Percentiles rank a stretch among this genome's conserved stretches.
phyloP scores from a whole-genome alignment of 2,888 invertebrate species.

The Pristionchus exspectatus region DNA sequence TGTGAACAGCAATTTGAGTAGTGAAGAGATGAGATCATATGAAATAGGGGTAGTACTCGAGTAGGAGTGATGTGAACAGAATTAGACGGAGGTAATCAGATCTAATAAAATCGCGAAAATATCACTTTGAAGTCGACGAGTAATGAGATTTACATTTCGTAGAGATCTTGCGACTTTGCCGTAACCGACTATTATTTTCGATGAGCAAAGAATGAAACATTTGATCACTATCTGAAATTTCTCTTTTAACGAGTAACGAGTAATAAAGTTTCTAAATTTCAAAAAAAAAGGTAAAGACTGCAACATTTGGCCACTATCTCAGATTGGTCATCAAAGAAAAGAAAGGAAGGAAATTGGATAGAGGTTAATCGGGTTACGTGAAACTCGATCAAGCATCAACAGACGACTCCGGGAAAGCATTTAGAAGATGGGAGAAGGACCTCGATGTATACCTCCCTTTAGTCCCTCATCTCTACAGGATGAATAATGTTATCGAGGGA shows the following conservation, averaged over 20 bases:
- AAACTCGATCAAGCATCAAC: constrained; percentile 37
- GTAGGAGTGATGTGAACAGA: neutral
- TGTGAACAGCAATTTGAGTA: constrained; percentile 3
- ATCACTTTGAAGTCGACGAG: constrained; percentile 10
- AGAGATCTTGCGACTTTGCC: neutral
- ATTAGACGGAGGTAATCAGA: neutral
- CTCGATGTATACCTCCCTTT: too few species aligned
- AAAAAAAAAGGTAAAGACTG: neutral
- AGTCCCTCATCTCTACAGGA: neutral
- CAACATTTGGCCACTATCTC: neutral
- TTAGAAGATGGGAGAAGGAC: neutral
- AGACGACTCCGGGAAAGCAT: neutral
- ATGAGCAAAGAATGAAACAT: neutral
- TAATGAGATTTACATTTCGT: constrained; percentile 6
- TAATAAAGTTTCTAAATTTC: neutral
- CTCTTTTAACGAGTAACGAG: too few species aligned
- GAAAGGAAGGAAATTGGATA: neutral
- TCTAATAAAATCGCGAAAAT: constrained; percentile 22
- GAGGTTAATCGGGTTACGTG: constrained; percentile 31
- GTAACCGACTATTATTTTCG: neutral
- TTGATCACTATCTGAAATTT: neutral
- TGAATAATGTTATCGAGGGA: constrained; percentile 18
- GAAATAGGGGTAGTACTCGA: neutral
- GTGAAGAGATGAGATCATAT: neutral
- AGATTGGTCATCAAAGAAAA: neutral